A percentile compares a stretch with the other conserved stretches of the same genome.
phyloP scores from a whole-genome alignment of 1,140 invertebrate genomes.

The Paraescarpia echinospica region DNA sequence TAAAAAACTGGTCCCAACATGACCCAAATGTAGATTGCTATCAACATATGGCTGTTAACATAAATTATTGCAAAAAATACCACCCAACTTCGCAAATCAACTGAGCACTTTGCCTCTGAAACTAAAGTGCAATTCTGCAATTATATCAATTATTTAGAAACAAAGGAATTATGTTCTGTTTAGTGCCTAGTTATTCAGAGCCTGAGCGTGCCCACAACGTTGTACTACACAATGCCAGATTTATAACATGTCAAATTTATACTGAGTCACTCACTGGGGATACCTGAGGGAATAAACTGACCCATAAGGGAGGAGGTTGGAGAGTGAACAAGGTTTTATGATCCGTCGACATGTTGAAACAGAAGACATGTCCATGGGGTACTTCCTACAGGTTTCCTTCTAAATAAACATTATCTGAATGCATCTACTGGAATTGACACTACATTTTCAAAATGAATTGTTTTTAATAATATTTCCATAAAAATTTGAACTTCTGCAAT shows the following conservation, averaged over 20 bases:
- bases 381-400: neutral
- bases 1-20: too few species aligned
- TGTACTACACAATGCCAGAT: neutral
- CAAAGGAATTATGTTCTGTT: neutral
- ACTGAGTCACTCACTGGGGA: neutral
- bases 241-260: neutral
- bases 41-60: too few species aligned
- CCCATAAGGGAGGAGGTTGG: neutral
- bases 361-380: neutral
- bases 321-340: neutral
- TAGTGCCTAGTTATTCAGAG: neutral
- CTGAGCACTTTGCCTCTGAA: neutral
- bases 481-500: too few species aligned
- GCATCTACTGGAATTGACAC: neutral
- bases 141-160: neutral
- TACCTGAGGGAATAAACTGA: neutral
- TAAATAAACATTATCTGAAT: neutral
- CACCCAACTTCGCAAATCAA: neutral
- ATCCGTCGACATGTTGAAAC: neutral
- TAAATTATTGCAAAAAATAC: too few species aligned
- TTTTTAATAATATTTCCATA: neutral
- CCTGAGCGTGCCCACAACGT: neutral
- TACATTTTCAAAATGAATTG: neutral
- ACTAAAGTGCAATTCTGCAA: neutral
- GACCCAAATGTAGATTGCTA: too few species aligned